phyloP scores from a whole-genome alignment of 2,888 invertebrate species.

The Synanthedon myopaeformis region DNA sequence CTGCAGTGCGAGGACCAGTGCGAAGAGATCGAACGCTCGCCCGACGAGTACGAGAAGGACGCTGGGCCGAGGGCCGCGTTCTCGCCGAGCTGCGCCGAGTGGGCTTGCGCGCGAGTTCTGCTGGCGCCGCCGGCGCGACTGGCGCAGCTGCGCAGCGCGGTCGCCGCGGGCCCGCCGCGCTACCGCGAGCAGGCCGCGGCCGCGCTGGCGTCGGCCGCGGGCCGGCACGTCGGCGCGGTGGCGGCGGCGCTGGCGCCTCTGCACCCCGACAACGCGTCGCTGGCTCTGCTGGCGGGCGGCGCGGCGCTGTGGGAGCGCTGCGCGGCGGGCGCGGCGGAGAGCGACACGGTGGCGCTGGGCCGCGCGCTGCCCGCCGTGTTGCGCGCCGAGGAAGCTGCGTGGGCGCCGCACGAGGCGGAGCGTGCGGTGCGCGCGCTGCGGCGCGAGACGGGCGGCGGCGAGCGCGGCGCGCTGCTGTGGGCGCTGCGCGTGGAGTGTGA shows the following conservation, averaged over 20 bases:
- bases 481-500: slow-evolving; percentile 17
- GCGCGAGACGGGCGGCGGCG: slow-evolving; percentile 10
- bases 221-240: slow-evolving; percentile 8
- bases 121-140: slow-evolving; percentile 5
- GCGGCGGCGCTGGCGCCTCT: slow-evolving; percentile 14
- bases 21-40: slow-evolving; percentile 17
- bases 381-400: slow-evolving; percentile 13
- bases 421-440: slow-evolving; percentile 8
- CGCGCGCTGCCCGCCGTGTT: slow-evolving; percentile 17
- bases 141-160: neutral
- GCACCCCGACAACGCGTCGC: slow-evolving; percentile 3
- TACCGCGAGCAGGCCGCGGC: neutral
- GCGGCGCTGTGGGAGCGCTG: slow-evolving; percentile 25
- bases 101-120: slow-evolving; percentile 7
- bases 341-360: slow-evolving; percentile 24
- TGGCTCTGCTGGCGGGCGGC: slow-evolving; percentile 4
- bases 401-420: slow-evolving; percentile 15
- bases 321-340: slow-evolving; percentile 73
- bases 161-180: neutral
- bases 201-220: slow-evolving; percentile 1
- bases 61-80: slow-evolving; percentile 13
- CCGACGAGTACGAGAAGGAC: slow-evolving; percentile 1
- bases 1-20: slow-evolving; percentile 25
- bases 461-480: slow-evolving; percentile 12
- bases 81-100: slow-evolving; percentile 13